These are phyloP conservation scores for Hoplodrina ambigua DNA, from an alignment of 2,888 invertebrate genomes.

Conservation along the genomic window DNA sequence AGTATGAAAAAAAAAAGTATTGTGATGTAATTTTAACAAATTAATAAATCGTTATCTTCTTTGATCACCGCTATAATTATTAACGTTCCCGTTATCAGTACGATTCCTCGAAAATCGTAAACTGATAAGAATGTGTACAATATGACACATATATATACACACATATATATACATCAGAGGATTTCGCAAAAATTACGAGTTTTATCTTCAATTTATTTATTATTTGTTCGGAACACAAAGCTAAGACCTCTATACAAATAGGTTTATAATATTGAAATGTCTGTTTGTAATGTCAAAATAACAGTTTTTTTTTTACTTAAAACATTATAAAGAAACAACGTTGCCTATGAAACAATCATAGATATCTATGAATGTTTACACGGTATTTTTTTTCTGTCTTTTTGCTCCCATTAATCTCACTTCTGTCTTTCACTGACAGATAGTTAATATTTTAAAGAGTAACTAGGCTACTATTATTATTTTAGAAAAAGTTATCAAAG, in stretches of 20 bases:
- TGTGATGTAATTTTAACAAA: constrained; percentile 1
- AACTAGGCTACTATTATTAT: too few species aligned
- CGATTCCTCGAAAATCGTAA: constrained; percentile 41
- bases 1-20: neutral
- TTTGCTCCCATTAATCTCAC: too few species aligned
- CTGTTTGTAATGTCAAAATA: too few species aligned
- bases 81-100: constrained; percentile 27
- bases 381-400: too few species aligned
- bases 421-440: too few species aligned
- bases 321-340: too few species aligned
- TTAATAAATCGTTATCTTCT: constrained; percentile 20
- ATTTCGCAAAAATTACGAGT: constrained; percentile 25
- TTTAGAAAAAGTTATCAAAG: too few species aligned
- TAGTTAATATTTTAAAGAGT: too few species aligned
- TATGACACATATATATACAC: constrained; percentile 1
- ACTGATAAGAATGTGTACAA: constrained; percentile 44
- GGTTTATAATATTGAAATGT: too few species aligned
- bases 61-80: constrained; percentile 9
- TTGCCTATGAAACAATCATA: too few species aligned
- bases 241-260: neutral
- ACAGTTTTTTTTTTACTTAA: too few species aligned
- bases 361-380: too few species aligned
- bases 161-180: neutral
- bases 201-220: constrained; percentile 47
- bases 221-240: constrained; percentile 30